Evolutionary conservation across 1,140 invertebrate genomes (phyloP).

Genomic region (Euura saliciscinereae): DNA sequence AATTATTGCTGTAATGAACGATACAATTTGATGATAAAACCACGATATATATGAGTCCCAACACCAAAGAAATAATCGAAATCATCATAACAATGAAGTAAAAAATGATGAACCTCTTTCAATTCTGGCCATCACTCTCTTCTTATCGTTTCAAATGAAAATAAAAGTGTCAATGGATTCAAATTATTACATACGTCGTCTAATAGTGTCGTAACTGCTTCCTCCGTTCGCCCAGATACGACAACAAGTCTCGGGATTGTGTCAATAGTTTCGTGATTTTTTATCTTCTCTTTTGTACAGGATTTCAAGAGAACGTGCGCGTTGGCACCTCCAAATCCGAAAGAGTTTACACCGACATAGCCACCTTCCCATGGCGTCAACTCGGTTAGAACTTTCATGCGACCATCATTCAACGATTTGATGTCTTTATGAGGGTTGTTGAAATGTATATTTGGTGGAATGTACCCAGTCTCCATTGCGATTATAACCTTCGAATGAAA

Average conservation of each 20-base stretch:
- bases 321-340: conserved; percentile 86
- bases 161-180: background rate
- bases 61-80: too few relatives aligned
- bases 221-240: conserved; percentile 63
- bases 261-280: conserved; percentile 60
- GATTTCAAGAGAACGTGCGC: conserved; percentile 76
- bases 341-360: conserved; percentile 76
- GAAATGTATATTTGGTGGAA: conserved; percentile 85
- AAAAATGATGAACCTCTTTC: too few relatives aligned
- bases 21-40: too few relatives aligned
- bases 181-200: conserved; percentile 56
- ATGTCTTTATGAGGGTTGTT: conserved; percentile 75
- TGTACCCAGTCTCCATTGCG: conserved; percentile 73
- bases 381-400: conserved; percentile 73
- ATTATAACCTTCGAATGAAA: conserved; percentile 40
- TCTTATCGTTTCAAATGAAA: too few relatives aligned
- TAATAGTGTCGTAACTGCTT: conserved; percentile 71
- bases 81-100: too few relatives aligned
- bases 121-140: too few relatives aligned
- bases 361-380: conserved; percentile 66
- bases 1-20: too few relatives aligned
- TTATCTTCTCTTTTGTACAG: conserved; percentile 56
- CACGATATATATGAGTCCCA: too few relatives aligned
- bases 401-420: conserved; percentile 71
- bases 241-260: conserved; percentile 61